phyloP scores from a whole-genome alignment of 2,113 vertebrate genomes.

The Sminthopsis crassicaudata region DNA sequence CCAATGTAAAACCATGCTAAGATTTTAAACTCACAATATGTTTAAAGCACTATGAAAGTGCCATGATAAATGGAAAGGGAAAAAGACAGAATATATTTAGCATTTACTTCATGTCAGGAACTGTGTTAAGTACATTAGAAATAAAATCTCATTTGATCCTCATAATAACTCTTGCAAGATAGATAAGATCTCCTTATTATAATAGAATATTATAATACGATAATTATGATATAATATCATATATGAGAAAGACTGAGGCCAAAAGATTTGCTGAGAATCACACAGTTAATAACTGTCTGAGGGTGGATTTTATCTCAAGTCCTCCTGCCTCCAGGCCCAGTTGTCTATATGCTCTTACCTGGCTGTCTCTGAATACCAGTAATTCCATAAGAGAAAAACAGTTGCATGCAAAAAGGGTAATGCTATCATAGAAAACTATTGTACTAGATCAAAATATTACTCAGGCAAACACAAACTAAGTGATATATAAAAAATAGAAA shows the following conservation, averaged over 20 bases:
- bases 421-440: background rate
- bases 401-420: background rate
- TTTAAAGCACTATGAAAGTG: too few relatives aligned
- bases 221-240: too few relatives aligned
- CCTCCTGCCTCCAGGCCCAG: background rate
- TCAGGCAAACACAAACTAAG: background rate
- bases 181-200: background rate
- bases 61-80: background rate
- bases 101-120: background rate
- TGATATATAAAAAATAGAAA: background rate
- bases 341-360: background rate
- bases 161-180: background rate
- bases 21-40: background rate
- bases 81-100: background rate
- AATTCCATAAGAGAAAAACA: background rate
- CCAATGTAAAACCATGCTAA: background rate
- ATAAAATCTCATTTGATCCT: background rate
- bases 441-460: background rate
- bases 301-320: background rate
- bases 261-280: background rate
- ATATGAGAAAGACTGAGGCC: background rate
- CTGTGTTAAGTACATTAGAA: background rate
- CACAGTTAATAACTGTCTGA: background rate
- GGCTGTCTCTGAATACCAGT: background rate
- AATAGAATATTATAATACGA: background rate